Evolutionary conservation across 2,797 vertebrate species (phyloP), one percentile per base, ranked within the genome.

Genomic region (Oreortyx pictus): DNA sequence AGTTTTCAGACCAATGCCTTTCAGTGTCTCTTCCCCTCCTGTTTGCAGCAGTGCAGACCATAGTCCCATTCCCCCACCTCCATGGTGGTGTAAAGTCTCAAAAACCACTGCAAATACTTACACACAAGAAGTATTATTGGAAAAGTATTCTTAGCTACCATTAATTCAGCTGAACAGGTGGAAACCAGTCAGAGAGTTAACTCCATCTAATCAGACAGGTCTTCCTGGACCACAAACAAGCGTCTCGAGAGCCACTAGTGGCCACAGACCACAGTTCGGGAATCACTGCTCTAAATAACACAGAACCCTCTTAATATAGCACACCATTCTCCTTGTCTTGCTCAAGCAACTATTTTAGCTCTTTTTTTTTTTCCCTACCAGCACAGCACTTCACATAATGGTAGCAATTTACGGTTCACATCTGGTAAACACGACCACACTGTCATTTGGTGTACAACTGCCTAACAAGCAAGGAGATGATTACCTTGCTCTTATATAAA

Each of bases 271-370:
- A 86, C 56, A 93, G 70, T 9, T 11, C 25, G 56, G 65, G 68
- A 91, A 91, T 90, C 78, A 59, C 39, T 66, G 46, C 82, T 71
- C 76, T 89, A 92, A 93, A 93, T 89, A 94, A 89, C 52, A 81
- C 5, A 1, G 25, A 89, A 72, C 20, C 11, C 31, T 90, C 60
- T 73, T 79, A 72, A 66, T 87, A 83, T 3, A 79, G 76, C 83
- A 93, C 89, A 95, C 62, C 80, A 60, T 2, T 14, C 29, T 86
- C 82, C 81, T 84, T 79, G 93, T 88, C 80, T 79, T 89, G 50
- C 39, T 66, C 31, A 54, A 35, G 31, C 14, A 73, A 65, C 86
- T 92, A 88, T 88, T 96, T 92, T 54, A 77, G 25, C 1, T 29
- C 50, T 29, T 6, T 85, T 70, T 68, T 29, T 7, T 85, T 70